Percentiles rank a stretch among this genome's conserved stretches.
Evolutionary conservation across 2,888 invertebrate genomes (phyloP).

Genomic region (Lepas anatifera): DNA sequence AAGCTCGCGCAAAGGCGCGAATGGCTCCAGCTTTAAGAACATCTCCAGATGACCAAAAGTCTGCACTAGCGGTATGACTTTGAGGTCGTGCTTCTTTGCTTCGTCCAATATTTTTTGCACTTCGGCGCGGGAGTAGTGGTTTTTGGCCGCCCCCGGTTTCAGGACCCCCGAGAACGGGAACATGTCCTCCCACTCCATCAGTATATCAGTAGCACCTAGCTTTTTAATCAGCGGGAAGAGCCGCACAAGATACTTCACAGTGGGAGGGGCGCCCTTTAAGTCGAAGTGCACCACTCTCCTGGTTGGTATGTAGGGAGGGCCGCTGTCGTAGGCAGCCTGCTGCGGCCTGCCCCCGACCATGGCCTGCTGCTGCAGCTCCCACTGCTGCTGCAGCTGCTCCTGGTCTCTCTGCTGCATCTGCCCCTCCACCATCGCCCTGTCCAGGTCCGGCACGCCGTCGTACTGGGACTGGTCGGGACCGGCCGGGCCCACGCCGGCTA

Average conservation of each 20-base stretch:
- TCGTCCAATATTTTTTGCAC: constrained; percentile 28
- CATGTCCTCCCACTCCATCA: constrained; percentile 51
- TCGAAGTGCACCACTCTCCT: constrained; percentile 37
- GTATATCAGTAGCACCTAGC: constrained; percentile 37
- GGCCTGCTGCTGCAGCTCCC: constrained; percentile 9
- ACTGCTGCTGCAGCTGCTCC: constrained; percentile 7
- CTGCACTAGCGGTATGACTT: constrained; percentile 44
- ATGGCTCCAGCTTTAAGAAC: constrained; percentile 58
- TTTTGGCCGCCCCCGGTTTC: constrained; percentile 30
- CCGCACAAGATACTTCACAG: constrained; percentile 32
- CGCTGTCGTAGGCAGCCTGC: no score
- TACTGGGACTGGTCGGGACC: no score
- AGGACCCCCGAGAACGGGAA: constrained; percentile 43
- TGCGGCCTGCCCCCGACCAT: no score
- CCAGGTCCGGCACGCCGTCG: no score
- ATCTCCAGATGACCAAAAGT: constrained; percentile 48
- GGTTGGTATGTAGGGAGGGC: constrained; percentile 23
- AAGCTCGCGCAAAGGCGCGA: constrained; percentile 51
- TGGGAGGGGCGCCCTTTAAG: constrained; percentile 42
- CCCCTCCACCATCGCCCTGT: constrained; percentile 18
- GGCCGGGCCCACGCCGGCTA: no score
- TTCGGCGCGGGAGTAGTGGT: constrained; percentile 33
- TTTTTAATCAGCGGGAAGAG: constrained; percentile 26
- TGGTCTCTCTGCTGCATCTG: no score
- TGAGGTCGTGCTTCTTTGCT: constrained; percentile 33